These are phyloP conservation scores for Mormoops blainvillei DNA, from an alignment of 2,113 vertebrate species.

Conservation along the genomic window DNA sequence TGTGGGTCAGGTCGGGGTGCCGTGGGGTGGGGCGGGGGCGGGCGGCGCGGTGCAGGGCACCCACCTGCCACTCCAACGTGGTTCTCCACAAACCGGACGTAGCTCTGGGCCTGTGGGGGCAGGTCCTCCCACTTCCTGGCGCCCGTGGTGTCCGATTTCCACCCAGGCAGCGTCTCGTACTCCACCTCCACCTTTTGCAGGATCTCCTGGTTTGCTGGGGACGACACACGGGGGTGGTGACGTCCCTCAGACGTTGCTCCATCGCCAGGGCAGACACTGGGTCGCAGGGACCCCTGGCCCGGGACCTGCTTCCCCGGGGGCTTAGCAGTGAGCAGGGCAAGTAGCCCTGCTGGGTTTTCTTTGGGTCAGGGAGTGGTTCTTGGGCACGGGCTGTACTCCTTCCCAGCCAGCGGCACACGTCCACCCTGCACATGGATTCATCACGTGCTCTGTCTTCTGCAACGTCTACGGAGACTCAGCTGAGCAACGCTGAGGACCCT, in stretches of 20 bases:
- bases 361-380: too few species aligned
- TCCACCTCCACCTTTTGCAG: conserved; percentile 97
- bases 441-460: accelerated
- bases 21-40: not conserved
- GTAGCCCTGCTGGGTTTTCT: not conserved
- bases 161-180: conserved; percentile 96
- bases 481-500: not conserved
- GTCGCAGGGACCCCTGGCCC: accelerated
- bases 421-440: accelerated
- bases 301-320: not conserved
- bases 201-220: conserved; percentile 93
- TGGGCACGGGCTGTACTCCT: not conserved
- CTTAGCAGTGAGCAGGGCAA: accelerated
- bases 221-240: accelerated
- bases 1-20: not conserved
- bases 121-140: conserved; percentile 96
- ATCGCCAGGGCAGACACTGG: not conserved
- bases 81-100: conserved; percentile 96
- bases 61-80: conserved; percentile 94
- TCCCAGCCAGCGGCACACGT: not conserved
- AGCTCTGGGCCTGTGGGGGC: conserved; percentile 94
- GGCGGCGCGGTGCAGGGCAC: accelerated
- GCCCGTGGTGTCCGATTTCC: conserved; percentile 93
- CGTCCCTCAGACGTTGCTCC: accelerated
- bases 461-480: accelerated